Evolutionary conservation across 2,888 invertebrate species (phyloP), one percentile per base, ranked within the genome.

Genomic region (Pocota personata): DNA sequence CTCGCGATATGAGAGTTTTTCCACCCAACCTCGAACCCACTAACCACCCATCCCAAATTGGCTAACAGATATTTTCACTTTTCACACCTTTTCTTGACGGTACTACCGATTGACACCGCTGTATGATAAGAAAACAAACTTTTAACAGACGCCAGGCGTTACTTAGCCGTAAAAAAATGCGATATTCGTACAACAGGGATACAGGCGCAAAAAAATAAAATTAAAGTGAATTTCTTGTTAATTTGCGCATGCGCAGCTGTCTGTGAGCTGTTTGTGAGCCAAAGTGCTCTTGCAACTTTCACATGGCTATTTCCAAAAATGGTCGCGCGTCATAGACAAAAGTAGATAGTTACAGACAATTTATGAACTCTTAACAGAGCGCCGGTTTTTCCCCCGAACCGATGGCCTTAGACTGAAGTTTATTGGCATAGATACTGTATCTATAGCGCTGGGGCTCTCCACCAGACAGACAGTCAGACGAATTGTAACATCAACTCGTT

Each of bases 261-360:
- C 43, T 40, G 7, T n/a, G n/a, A n/a, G n/a, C 19, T 46, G 60
- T 30, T 40, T n/a, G n/a, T n/a, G n/a, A 64, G 60, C 48, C 64
- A 58, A 43, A 76, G 69, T 57, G 64, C 82, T 57, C 77, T 82
- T 66, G 82, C 77, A 77, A 82, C 82, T 82, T 82, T 82, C 82
- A 77, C 82, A 78, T 67, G 67, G 30, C 40, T 14, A 46, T 21
- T 67, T 55, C 78, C 62, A 60, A 78, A 73, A 79, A 76, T 73
- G 72, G 55, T 73, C 48, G 60, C 58, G 40, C 52, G 19, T 62
- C 58, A 58, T 58, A 77, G 66, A 67, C 72, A 50, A 77, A 66
- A 37, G 62, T 37, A 71, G 64, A 62, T 58, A 71, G 64, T 71
- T 58, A 50, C 40, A 32, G 75, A 67, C 67, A 52, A 75, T 80